Base-by-base conservation (phyloP, 2,797 vertebrate species). In the Malacoctenus gilli region DNA sequence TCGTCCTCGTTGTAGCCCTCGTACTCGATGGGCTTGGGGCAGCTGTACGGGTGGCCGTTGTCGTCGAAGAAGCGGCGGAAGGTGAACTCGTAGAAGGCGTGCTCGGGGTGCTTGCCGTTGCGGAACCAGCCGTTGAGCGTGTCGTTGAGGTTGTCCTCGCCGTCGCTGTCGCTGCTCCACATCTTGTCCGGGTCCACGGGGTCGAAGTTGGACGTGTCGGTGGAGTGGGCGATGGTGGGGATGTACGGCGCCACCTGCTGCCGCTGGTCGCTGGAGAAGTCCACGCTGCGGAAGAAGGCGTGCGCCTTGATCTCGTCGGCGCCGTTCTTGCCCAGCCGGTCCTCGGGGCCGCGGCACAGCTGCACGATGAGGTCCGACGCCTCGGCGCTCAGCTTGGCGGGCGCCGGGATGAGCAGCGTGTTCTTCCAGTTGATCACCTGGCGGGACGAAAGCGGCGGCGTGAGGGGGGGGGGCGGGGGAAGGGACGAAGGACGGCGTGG, bases 61-160 rank as follows among this genome's bases (percentile, higher is more conserved):
- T 98, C 96, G 49, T 99, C 97, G 0, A 99, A 99, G 91, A 99
- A 99, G 80, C 97, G 92, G 12, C 97, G 93, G 90, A 99, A 99
- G 74, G 97, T 99, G 80, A 99, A 99, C 75, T 99, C 97, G 0
- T 99, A 99, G 75, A 99, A 99, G 9, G 97, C 97, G 6, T 99
- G 97, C 42, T 99, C 96, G 0, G 97, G 95, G 79, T 98, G 97
- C 70, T 97, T 97, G 48, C 96, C 97, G 3, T 96, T 96, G 84
- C 94, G 95, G 86, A 97, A 97, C 96, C 95, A 98, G 58, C 93
- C 85, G 0, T 92, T 95, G 9, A 97, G 93, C 0, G 95, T 96
- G 85, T 97, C 96, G n/a, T 94, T 95, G 79, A 91, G 89, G 83
- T 92, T 93, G 64, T 93, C 91, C 70, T 96, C 93, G 34, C 93